These are phyloP conservation scores for Peucedramus taeniatus DNA, from an alignment of 2,113 vertebrate genomes.

Conservation along the genomic window DNA sequence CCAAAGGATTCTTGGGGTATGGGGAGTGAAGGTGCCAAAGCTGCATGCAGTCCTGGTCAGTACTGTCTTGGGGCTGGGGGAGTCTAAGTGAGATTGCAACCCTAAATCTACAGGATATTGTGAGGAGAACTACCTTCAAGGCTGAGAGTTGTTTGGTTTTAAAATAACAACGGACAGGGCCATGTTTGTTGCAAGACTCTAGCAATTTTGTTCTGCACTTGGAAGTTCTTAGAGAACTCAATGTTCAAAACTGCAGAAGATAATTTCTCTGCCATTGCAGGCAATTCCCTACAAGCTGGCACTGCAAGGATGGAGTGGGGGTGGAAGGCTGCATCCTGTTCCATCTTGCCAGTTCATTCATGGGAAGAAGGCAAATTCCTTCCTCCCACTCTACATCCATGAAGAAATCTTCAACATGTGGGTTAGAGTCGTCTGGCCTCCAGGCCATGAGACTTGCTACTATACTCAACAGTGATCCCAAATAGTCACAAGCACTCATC, in stretches of 20 bases:
- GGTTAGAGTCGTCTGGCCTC: background rate
- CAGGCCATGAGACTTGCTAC: background rate
- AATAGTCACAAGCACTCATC: background rate
- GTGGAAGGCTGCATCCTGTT: background rate
- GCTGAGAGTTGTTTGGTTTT: background rate
- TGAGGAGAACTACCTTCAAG: background rate
- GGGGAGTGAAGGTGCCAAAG: background rate
- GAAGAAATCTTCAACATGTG: background rate
- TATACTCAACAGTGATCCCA: background rate
- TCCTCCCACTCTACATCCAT: slow-evolving; percentile 6
- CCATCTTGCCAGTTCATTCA: background rate
- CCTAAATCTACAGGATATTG: background rate
- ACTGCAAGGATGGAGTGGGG: background rate
- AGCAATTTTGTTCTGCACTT: background rate
- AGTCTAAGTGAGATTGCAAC: background rate
- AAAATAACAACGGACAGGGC: background rate
- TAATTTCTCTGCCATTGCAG: background rate
- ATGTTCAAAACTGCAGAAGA: background rate
- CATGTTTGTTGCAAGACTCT: too few relatives aligned
- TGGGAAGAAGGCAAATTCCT: background rate
- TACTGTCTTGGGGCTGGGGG: background rate
- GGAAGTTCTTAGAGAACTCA: background rate
- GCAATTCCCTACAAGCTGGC: background rate
- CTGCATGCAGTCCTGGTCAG: background rate
- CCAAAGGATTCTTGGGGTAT: background rate